Base-by-base conservation (phyloP, 2,888 invertebrate genomes). In the Philereme transversata region DNA sequence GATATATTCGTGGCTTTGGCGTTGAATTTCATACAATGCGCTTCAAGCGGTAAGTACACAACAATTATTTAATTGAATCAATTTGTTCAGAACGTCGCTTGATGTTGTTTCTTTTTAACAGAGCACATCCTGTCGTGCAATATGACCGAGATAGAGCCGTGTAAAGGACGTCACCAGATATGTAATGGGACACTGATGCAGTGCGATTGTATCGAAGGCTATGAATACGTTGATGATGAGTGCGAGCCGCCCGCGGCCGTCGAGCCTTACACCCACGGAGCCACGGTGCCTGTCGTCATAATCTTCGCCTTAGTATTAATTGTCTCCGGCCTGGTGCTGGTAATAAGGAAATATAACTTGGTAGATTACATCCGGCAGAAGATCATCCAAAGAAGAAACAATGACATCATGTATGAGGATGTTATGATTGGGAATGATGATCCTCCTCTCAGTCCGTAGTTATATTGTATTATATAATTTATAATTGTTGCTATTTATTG, bases 351-450 rank as follows among this genome's bases (percentile, higher is more conserved):
- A 73, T 93, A 93, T 71, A 86, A 90, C 76, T 77, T 93, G 71
- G 72, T 90, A 45, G 86, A 90, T 52, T 90, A 90, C 71, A 68
- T 86, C 51, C 80, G 83, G 38, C 86, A 90, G 67, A 90, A 84
- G 67, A 86, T 92, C 48, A 84, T 86, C 62, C 70, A 77, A 10
- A 81, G 88, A 64, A 82, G 90, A 68, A 86, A 84, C 66, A 86
- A 86, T 67, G 87, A 92, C 74, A 81, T 90, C 3, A 88, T 90
- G 83, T 93, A 93, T 43, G 93, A 93, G 72, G 93, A 93, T 72
- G 93, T 93, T n/a, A 93, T 93, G 93, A 93, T 93, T 47, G 93
- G 93, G 3, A 90, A 92, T 58, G 93, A 93, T 57, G 93, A 93
- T 68, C 92, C 93, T 0, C 93, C 93, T 0, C 81, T 93, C 51